phyloP scores from a whole-genome alignment of 2,888 invertebrate species.

The Calephelis perditalis region DNA sequence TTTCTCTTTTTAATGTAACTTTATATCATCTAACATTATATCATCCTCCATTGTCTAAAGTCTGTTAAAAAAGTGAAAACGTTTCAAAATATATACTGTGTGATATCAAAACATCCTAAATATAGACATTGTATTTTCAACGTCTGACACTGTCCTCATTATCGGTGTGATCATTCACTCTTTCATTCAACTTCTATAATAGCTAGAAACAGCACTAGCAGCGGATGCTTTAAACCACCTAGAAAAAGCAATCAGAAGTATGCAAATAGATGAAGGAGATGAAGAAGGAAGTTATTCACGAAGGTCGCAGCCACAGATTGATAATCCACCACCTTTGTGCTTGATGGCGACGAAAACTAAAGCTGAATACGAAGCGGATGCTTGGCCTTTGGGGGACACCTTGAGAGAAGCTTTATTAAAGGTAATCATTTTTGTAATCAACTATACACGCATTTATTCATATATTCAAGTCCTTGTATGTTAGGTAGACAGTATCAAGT shows the following conservation, averaged over 20 bases:
- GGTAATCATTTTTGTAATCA: constrained; percentile 32
- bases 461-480: too few relatives aligned
- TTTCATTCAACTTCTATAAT: not conserved
- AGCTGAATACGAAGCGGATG: constrained; percentile 47
- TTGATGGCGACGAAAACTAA: constrained; percentile 82
- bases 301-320: constrained; percentile 65
- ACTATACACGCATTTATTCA: too few relatives aligned
- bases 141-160: too few relatives aligned
- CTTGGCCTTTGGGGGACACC: constrained; percentile 49
- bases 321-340: constrained; percentile 81
- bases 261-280: constrained; percentile 32
- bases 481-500: too few relatives aligned
- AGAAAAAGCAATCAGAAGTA: constrained; percentile 49
- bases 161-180: too few relatives aligned
- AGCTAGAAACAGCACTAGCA: constrained; percentile 59
- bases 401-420: constrained; percentile 42
- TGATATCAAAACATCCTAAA: too few relatives aligned
- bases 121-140: too few relatives aligned
- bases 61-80: too few relatives aligned
- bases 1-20: too few relatives aligned
- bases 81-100: too few relatives aligned
- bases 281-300: constrained; percentile 22
- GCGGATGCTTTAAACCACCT: constrained; percentile 62
- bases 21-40: too few relatives aligned
- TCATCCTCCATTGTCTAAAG: too few relatives aligned